Evolutionary conservation across 2,113 vertebrate genomes (phyloP).

Genomic region (Otocyon megalotis): DNA sequence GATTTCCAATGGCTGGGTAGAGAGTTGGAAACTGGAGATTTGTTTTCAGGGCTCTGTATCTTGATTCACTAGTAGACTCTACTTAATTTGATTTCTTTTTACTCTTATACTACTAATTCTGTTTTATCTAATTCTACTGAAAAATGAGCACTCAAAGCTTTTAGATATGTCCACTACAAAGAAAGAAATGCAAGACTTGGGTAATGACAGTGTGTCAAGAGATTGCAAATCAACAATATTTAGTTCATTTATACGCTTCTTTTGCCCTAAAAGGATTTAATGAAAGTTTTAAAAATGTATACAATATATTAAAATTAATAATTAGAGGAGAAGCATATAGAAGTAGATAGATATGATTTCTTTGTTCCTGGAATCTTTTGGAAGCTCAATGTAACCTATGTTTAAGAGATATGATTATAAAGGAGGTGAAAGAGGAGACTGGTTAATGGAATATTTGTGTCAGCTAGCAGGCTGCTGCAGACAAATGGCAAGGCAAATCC

Average conservation of each 20-base stretch:
- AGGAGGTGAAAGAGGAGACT: background rate
- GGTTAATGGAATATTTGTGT: background rate
- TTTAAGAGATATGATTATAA: background rate
- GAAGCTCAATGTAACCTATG: background rate
- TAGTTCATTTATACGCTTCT: background rate
- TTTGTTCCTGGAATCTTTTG: background rate
- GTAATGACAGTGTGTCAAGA: background rate
- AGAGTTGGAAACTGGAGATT: background rate
- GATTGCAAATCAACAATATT: background rate
- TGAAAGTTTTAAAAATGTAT: background rate
- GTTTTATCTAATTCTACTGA: background rate
- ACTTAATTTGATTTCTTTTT: constrained; percentile 39
- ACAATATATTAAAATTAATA: background rate
- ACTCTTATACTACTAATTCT: background rate
- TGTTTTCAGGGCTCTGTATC: background rate
- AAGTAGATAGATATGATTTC: background rate
- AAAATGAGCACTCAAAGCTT: background rate
- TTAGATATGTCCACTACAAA: background rate
- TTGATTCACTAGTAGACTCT: background rate
- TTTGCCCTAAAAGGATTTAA: background rate
- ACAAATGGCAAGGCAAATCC: background rate
- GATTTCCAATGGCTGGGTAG: background rate
- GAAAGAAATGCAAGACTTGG: background rate
- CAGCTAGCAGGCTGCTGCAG: background rate
- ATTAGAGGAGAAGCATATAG: background rate